Evolutionary conservation across 2,113 vertebrate species (phyloP).

Genomic region (Taxidea taxus): DNA sequence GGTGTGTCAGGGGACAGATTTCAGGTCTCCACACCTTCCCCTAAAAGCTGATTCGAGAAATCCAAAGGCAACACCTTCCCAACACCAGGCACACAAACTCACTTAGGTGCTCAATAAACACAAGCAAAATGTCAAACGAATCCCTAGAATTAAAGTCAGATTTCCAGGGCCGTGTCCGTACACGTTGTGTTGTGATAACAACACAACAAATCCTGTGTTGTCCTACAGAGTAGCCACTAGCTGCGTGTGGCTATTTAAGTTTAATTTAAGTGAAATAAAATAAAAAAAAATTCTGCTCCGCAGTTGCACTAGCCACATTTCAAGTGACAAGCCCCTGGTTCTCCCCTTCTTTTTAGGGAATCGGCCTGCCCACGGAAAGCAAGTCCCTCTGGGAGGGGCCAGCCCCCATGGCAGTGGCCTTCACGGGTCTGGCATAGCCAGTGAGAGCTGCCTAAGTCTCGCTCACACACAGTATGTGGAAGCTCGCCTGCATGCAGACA

Average conservation of each 20-base stretch:
- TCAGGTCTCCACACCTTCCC: neutral
- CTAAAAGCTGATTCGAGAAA: neutral
- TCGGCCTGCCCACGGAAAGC: neutral
- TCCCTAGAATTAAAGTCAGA: neutral
- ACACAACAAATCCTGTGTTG: neutral
- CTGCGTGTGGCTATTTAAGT: neutral
- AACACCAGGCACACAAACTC: neutral
- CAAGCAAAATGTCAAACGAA: neutral
- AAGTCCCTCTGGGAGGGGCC: neutral
- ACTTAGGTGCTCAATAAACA: neutral
- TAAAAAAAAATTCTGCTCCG: neutral
- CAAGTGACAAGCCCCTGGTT: neutral
- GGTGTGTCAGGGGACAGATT: neutral
- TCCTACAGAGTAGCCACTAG: neutral
- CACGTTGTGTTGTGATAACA: too few relatives aligned
- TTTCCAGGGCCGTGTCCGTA: neutral
- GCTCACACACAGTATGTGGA: neutral
- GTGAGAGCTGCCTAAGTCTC: neutral
- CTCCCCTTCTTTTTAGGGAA: neutral
- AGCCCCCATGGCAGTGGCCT: neutral
- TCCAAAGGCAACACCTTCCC: neutral
- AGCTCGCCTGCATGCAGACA: neutral
- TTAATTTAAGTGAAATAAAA: neutral
- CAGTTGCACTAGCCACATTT: neutral
- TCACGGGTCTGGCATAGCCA: neutral